These are phyloP conservation scores for Physella acuta DNA, from an alignment of 1,140 invertebrate species.

Conservation along the genomic window DNA sequence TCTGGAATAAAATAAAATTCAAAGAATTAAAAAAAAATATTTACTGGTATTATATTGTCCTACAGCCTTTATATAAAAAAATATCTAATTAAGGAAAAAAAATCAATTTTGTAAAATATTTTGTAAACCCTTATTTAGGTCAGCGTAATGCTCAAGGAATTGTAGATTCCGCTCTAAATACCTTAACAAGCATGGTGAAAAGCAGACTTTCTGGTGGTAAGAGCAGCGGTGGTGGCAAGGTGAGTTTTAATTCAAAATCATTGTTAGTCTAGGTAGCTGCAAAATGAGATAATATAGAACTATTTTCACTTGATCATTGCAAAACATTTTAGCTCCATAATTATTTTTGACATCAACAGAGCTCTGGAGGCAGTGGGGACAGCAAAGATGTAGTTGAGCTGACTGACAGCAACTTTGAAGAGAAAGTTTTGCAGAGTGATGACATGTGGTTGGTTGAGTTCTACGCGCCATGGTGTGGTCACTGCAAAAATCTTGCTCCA, in stretches of 20 bases:
- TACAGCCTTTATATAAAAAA: too few species aligned
- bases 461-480: slow-evolving; percentile 79
- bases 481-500: slow-evolving; percentile 94
- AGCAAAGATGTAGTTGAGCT: slow-evolving; percentile 84
- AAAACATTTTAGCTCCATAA: not conserved
- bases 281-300: too few species aligned
- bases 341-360: not conserved
- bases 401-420: slow-evolving; percentile 92
- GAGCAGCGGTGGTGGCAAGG: slow-evolving; percentile 39
- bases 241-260: not conserved
- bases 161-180: slow-evolving; percentile 79
- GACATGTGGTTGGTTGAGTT: slow-evolving; percentile 97
- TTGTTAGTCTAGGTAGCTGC: not conserved
- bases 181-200: slow-evolving; percentile 72
- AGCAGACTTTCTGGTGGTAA: slow-evolving; percentile 62
- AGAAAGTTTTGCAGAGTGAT: slow-evolving; percentile 83
- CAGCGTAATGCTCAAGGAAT: slow-evolving; percentile 81
- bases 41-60: too few species aligned
- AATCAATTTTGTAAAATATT: too few species aligned
- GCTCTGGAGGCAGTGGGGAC: slow-evolving; percentile 53
- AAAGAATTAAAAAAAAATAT: too few species aligned
- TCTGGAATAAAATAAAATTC: too few species aligned
- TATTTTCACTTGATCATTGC: too few species aligned
- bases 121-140: too few species aligned
- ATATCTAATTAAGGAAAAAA: too few species aligned